Base-by-base conservation (phyloP, 2,888 invertebrate genomes). In the Eilema depressum region DNA sequence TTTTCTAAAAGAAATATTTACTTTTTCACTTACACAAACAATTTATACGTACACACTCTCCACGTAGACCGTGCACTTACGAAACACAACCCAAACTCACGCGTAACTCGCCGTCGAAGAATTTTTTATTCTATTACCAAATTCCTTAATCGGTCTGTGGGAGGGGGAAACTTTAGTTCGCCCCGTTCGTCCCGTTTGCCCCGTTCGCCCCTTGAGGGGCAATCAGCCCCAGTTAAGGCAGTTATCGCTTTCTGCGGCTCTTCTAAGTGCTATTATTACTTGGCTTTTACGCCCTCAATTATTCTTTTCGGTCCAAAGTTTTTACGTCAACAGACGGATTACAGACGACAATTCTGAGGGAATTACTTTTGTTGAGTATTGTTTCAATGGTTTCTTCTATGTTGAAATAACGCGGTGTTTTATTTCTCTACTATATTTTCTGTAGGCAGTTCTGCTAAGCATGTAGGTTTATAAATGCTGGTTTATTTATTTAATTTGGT, bases 111-210 rank as follows among this genome's bases (percentile, higher is more conserved):
- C 17, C n/a, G 23, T 5, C 59, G 20, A 60, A 83, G 69, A 80
- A 76, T 76, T 84, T 85, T 85, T 85, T 86, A 86, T 86, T 85
- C 83, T 83, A 86, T 85, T 85, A 85, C 81, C 81, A 69, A 83
- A 83, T 77, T 79, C 78, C 80, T 80, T 84, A 85, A 86, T 83
- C 78, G 83, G 68, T 79, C 67, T 74, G 71, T 62, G 66, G 77
- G 73, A 74, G 81, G 79, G 74, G 41, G 69, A 76, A 81, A 83
- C 66, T 83, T 83, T 72, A 67, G 79, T 75, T 75, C 73, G 74
- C 72, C 74, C 79, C 77, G 75, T 69, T 73, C 75, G 73, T 74
- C 76, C 79, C 76, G 76, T 69, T 73, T 75, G 74, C 75, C 76
- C 81, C 79, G 76, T 69, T 73, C 75, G 74, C 75, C 76, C 81